Evolutionary conservation across 2,888 invertebrate genomes (phyloP), one percentile per base, ranked within the genome.

Genomic region (Trissolcus brochymenae): DNA sequence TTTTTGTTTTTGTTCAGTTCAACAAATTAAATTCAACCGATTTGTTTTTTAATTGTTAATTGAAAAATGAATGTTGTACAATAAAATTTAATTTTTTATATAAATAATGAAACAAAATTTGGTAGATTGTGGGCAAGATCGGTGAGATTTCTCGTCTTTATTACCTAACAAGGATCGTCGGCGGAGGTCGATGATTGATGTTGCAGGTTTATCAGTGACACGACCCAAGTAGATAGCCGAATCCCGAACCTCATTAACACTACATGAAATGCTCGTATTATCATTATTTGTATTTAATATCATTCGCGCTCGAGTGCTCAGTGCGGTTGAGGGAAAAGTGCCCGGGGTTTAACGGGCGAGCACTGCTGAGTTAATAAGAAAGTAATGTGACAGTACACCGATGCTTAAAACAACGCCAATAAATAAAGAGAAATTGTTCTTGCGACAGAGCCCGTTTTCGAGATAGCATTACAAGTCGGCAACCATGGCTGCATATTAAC

Each of bases 201-300:
- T 76, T 67, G 60, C n/a, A 29, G 62, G 73, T 76, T 83, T 84
- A 84, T 84, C 83, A 80, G 79, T 71, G 83, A 86, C 86, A 84
- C 67, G 82, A 82, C 74, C 82, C 79, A 79, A 78, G 56, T 68
- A 82, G 82, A 82, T 82, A 82, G 82, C 68, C 77, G 68, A 76
- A 65, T 75, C 81, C 78, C 73, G 78, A 80, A 79, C 80, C 82
- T 88, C 86, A 87, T 88, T 87, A 87, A 85, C 81, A 79, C 82
- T 83, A 88, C 87, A 88, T 82, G 85, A 84, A 87, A 87, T 88
- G 87, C 87, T 88, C 87, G 86, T 87, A 88, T 87, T 87, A 87
- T 87, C 87, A 85, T 86, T 84, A 87, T 87, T 87, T 85, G 86
- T 86, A 87, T 88, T 87, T 86, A 87, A 87, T 84, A 87, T 84